Base-by-base conservation (phyloP, 2,113 vertebrate species). In the Campylomormyrus numenius region DNA sequence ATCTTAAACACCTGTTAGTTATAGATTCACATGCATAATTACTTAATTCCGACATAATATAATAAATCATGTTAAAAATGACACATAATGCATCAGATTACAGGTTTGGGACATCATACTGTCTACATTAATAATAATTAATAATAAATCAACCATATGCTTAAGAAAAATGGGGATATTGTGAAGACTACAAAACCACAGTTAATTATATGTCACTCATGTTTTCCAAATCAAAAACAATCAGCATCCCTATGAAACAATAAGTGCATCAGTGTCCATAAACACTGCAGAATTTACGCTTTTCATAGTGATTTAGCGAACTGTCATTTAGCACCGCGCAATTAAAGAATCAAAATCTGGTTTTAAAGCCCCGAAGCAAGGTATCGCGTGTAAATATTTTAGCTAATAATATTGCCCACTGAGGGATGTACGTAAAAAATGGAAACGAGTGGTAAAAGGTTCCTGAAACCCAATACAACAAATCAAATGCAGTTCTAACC, bases 1-100 rank as follows among this genome's bases (percentile, higher is more conserved):
- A 95, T 96, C 94, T 95, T 91, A 90, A 92, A 90, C 91, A 93
- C 94, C 94, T 93, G 95, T 95, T 94, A 94, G 92, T 94, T 93
- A 94, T 94, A 93, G 94, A 94, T 94, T 94, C 95, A 94, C 93
- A 21, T 50, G 35, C 56, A 70, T 80, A 87, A 48, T 86, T 46
- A 31, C 42, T 31, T 39, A 15, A 46, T 24, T 1, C 7, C 19
- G 49, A 48, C 31, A 70, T 86, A 58, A 46, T 27, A 86, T 24
- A 27, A 50, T 86, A 86, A 50, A 42, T 80, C 74, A 80, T 80
- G 5, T 42, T 42, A 42, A 35, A 80, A 39, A 80, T 8, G 74
- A 80, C 74, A 80, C 74, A 42, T 19, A 17, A 42, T 80, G 6
- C 35, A 19, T 42, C 31, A 8, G 74, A 80, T 80, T 80, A 70